These are phyloP conservation scores for Isurus oxyrinchus DNA, from an alignment of 2,113 vertebrate species.

Conservation along the genomic window DNA sequence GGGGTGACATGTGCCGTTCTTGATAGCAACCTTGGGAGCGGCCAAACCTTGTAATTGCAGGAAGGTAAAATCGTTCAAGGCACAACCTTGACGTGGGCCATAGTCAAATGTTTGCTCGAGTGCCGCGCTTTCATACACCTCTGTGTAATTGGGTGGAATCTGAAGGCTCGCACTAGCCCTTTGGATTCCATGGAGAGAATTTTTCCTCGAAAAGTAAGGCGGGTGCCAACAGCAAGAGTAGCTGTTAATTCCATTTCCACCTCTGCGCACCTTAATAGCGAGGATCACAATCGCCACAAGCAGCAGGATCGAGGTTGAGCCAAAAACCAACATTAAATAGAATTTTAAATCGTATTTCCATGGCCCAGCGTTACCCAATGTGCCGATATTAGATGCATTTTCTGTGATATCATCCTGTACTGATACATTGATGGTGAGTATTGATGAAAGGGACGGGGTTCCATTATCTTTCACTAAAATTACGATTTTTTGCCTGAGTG, in stretches of 20 bases:
- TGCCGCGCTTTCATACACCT: not conserved
- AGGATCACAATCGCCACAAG: constrained; percentile 16
- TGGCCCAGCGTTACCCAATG: not conserved
- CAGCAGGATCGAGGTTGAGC: constrained; percentile 34
- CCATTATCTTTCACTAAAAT: constrained; percentile 45
- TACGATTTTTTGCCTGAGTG: constrained; percentile 46
- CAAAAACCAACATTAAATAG: constrained; percentile 41
- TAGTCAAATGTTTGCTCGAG: not conserved
- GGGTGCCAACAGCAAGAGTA: constrained; percentile 41
- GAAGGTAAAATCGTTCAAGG: not conserved
- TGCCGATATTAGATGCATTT: not conserved
- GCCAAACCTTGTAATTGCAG: not conserved
- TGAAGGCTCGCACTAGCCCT: not conserved
- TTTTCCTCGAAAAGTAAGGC: not conserved
- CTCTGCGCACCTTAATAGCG: not conserved
- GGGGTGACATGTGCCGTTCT: not conserved
- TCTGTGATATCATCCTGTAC: constrained; percentile 29
- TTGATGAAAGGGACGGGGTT: constrained; percentile 41
- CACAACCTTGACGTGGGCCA: not conserved
- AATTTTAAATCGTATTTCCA: constrained; percentile 38
- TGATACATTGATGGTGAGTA: constrained; percentile 39
- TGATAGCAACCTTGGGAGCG: not conserved
- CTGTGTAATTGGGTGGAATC: not conserved
- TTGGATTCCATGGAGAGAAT: not conserved
- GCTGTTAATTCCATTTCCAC: not conserved